A percentile compares a stretch with the other conserved stretches of the same genome.
Conservation (phyloP, 2,888 invertebrate genomes). For the Celastrina argiolus region DNA sequence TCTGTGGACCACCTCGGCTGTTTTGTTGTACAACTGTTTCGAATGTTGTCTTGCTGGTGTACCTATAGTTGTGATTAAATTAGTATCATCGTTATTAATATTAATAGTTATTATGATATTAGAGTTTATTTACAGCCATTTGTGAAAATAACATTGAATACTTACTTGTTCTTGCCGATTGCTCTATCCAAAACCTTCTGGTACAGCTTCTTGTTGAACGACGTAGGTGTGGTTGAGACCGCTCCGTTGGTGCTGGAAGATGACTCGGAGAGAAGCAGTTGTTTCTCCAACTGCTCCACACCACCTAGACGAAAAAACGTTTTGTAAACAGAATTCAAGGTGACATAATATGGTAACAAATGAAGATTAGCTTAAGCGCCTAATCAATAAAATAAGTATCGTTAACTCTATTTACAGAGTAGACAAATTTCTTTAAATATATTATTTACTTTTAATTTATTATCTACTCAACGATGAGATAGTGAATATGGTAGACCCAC, state of each 20-base stretch:
- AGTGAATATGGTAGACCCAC: too few species aligned
- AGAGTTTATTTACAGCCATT: too few species aligned
- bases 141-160: too few species aligned
- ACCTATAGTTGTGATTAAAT: conserved; percentile 34
- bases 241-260: conserved; percentile 62
- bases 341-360: background rate
- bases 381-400: too few species aligned
- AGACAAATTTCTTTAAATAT: too few species aligned
- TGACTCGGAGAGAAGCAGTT: conserved; percentile 72
- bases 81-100: too few species aligned
- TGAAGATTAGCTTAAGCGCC: background rate
- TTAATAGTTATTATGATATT: too few species aligned
- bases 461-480: too few species aligned
- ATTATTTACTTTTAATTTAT: too few species aligned
- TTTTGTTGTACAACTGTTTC: conserved; percentile 46
- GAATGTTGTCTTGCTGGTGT: conserved; percentile 43
- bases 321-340: background rate
- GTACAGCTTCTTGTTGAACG: conserved; percentile 86
- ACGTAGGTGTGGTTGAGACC: conserved; percentile 78
- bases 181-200: conserved; percentile 82
- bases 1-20: conserved; percentile 75
- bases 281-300: conserved; percentile 90
- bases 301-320: conserved; percentile 77
- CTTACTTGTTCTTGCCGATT: conserved; percentile 60
- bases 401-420: too few species aligned